Evolutionary conservation across 1,140 invertebrate species (phyloP).

Genomic region (Lanistes nyassanus): DNA sequence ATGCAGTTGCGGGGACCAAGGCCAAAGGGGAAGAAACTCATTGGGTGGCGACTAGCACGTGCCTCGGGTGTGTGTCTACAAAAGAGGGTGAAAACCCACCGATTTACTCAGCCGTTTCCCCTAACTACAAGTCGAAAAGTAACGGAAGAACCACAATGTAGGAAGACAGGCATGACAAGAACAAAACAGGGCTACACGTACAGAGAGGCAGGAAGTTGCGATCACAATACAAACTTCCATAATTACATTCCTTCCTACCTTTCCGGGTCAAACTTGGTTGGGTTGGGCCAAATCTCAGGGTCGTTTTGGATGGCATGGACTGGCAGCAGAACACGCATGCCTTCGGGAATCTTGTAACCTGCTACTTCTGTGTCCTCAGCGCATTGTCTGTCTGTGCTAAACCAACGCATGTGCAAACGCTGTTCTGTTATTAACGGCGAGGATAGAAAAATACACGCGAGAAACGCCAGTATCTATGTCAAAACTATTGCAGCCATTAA

Average conservation of each 20-base stretch:
- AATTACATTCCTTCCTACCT: constrained; percentile 43
- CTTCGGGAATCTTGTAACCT: constrained; percentile 66
- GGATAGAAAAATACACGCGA: too few relatives aligned
- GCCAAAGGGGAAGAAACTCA: constrained; percentile 72
- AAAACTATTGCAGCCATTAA: too few relatives aligned
- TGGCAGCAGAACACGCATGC: constrained; percentile 72
- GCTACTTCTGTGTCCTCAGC: constrained; percentile 51
- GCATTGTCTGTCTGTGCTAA: constrained; percentile 27
- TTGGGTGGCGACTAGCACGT: constrained; percentile 39
- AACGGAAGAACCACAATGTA: too few relatives aligned
- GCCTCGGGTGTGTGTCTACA: not conserved
- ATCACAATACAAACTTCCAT: too few relatives aligned
- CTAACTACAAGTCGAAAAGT: too few relatives aligned
- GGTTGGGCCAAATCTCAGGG: constrained; percentile 71
- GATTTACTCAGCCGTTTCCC: too few relatives aligned
- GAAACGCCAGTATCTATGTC: too few relatives aligned
- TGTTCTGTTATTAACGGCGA: too few relatives aligned
- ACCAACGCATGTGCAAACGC: too few relatives aligned
- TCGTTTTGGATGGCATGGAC: constrained; percentile 74
- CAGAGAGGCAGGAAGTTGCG: too few relatives aligned
- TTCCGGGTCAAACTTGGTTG: constrained; percentile 74
- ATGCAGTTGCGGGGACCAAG: constrained; percentile 73
- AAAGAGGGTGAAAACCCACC: not conserved
- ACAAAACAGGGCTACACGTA: too few relatives aligned
- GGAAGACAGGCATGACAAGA: too few relatives aligned